These are phyloP conservation scores for Platycercus adscitus DNA, from an alignment of 2,113 vertebrate genomes.

Conservation along the genomic window DNA sequence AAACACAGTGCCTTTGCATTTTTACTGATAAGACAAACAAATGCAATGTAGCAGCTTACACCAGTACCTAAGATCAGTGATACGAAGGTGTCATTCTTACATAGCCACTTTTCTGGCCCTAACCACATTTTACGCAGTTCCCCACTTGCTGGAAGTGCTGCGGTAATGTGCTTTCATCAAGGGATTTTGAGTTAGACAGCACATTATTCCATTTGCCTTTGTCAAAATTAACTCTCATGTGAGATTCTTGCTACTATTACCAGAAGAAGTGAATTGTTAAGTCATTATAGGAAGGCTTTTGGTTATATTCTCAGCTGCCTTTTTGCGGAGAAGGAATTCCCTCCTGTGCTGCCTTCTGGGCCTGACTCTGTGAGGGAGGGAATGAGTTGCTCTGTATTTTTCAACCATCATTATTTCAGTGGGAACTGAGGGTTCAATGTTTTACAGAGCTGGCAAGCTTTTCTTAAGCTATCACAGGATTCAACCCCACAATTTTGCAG, in stretches of 20 bases:
- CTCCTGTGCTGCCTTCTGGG: background rate
- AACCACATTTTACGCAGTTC: background rate
- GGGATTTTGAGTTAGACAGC: background rate
- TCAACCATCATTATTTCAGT: background rate
- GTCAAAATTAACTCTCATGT: background rate
- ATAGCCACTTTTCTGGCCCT: background rate
- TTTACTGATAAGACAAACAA: background rate
- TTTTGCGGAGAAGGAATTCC: background rate
- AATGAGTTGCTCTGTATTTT: background rate
- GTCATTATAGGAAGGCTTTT: background rate
- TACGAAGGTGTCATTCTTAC: background rate
- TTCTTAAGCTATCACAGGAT: background rate
- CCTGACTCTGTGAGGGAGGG: background rate
- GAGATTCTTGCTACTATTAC: background rate
- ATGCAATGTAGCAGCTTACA: background rate
- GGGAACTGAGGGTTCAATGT: background rate
- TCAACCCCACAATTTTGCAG: background rate
- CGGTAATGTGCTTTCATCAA: background rate
- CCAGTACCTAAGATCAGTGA: background rate
- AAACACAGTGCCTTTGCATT: background rate
- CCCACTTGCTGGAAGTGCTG: background rate
- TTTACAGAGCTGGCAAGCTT: background rate
- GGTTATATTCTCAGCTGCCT: background rate
- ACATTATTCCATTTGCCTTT: background rate
- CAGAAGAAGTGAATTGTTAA: background rate